Conservation (phyloP, 2,888 invertebrate genomes). For the Ypsolopha sequella region DNA sequence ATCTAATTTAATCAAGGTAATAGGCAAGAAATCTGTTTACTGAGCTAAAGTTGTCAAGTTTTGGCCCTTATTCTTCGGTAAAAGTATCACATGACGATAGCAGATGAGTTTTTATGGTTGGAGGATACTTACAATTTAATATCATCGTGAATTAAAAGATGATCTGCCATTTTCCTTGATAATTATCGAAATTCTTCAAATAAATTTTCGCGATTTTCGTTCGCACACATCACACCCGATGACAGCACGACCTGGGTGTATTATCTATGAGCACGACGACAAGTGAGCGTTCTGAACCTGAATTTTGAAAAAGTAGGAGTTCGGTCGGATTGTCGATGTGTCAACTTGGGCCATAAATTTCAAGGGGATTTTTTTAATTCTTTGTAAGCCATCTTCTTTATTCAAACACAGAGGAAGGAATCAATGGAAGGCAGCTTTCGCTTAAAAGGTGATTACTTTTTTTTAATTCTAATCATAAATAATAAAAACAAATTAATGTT, state of each 20-base stretch:
- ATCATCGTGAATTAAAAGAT: conserved; percentile 78
- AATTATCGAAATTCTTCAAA: background rate
- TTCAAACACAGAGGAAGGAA: too few relatives aligned
- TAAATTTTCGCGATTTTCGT: background rate
- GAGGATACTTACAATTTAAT: conserved; percentile 76
- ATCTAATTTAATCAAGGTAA: background rate
- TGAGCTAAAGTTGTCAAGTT: background rate
- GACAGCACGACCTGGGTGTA: too few relatives aligned
- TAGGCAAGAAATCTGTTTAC: background rate
- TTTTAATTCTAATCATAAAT: too few relatives aligned
- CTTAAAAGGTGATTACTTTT: too few relatives aligned
- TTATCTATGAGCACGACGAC: conserved; percentile 6
- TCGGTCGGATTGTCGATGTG: too few relatives aligned
- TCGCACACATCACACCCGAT: conserved; percentile 9
- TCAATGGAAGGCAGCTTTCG: too few relatives aligned
- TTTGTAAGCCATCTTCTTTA: too few relatives aligned
- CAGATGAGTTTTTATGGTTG: background rate
- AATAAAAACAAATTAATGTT: too few relatives aligned
- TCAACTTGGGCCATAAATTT: too few relatives aligned
- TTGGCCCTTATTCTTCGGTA: background rate
- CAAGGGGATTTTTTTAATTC: too few relatives aligned
- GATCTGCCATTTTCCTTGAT: conserved; percentile 58
- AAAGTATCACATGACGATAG: background rate
- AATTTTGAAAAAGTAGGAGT: too few relatives aligned
- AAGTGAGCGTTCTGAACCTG: conserved; percentile 4